Evolutionary conservation across 2,113 vertebrate genomes (phyloP).

Genomic region (Xyrauchen texanus): DNA sequence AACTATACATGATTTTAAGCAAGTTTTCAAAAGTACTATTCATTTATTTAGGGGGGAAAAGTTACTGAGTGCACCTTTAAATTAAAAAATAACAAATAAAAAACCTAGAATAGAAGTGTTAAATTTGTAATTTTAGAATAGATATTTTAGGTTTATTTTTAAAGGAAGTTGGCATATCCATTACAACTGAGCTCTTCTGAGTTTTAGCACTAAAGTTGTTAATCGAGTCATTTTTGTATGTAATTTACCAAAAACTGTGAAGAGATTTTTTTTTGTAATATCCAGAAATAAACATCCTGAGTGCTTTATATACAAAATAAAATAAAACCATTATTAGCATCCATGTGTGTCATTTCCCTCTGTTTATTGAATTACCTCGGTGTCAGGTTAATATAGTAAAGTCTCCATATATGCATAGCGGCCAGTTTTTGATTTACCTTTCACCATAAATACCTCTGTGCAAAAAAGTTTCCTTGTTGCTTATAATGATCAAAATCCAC

Average conservation of each 20-base stretch:
- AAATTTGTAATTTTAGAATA: constrained; percentile 17
- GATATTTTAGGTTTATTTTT: background rate
- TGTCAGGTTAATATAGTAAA: constrained; percentile 91
- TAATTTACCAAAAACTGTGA: constrained; percentile 62
- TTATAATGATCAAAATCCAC: constrained; percentile 83
- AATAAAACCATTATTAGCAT: constrained; percentile 43
- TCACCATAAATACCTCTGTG: constrained; percentile 97
- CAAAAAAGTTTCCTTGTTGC: constrained; percentile 85
- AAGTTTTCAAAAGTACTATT: no score
- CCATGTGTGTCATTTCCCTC: constrained; percentile 83
- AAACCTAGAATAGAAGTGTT: background rate
- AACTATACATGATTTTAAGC: no score
- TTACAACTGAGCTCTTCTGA: constrained; percentile 19
- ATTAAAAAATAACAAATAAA: background rate
- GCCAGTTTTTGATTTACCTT: constrained; percentile 80
- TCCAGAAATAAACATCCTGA: constrained; percentile 11
- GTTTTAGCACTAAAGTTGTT: constrained; percentile 52
- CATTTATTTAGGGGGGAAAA: no score
- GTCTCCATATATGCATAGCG: constrained; percentile 84
- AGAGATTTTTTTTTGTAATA: constrained; percentile 59
- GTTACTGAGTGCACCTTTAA: no score
- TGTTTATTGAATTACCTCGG: constrained; percentile 97
- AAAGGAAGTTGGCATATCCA: constrained; percentile 1
- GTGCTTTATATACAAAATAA: constrained; percentile 27
- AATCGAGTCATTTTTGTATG: constrained; percentile 54